Percentiles rank a stretch among this genome's conserved stretches.
Conservation (phyloP, 1,140 invertebrate genomes). For the Ladona fulva region DNA sequence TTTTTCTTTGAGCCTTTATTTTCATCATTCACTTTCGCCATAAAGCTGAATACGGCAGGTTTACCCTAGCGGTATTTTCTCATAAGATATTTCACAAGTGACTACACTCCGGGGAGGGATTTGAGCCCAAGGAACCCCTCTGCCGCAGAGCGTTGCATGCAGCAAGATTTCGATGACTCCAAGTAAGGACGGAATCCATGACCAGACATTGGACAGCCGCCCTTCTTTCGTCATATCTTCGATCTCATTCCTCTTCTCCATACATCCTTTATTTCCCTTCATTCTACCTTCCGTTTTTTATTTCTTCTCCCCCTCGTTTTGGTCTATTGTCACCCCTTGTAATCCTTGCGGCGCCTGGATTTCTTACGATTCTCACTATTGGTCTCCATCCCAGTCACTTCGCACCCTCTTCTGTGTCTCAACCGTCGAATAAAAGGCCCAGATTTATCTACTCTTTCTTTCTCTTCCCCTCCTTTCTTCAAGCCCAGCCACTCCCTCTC, state of each 20-base stretch:
- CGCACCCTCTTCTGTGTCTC: neutral
- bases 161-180: no score
- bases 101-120: no score
- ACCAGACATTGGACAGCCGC: no score
- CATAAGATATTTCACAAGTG: no score
- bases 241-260: neutral
- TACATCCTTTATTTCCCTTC: neutral
- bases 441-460: neutral
- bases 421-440: neutral
- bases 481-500: neutral
- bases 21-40: no score
- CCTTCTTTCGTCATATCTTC: no score
- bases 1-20: no score
- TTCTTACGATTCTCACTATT: neutral
- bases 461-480: neutral
- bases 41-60: no score
- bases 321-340: neutral
- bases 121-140: no score
- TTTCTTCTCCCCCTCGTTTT: neutral
- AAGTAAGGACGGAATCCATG: no score
- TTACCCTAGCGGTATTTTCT: no score
- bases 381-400: neutral
- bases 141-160: no score
- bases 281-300: neutral
- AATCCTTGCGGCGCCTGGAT: neutral